Evolutionary conservation across 2,888 invertebrate genomes (phyloP).

Genomic region (Lepidochitona cinerea): DNA sequence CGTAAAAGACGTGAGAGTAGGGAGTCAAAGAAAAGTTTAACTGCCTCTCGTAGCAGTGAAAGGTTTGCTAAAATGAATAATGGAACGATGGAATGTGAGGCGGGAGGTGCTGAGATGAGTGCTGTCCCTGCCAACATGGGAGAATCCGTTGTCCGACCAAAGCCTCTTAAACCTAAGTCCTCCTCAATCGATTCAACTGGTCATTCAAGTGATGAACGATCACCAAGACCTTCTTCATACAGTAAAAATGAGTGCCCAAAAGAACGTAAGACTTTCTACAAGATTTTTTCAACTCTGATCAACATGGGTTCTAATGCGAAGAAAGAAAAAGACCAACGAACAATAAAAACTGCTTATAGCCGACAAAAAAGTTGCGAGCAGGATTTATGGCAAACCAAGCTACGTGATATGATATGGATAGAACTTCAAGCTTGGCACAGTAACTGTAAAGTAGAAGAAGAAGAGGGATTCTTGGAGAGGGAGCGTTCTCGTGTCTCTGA

Average conservation of each 20-base stretch:
- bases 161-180: no score
- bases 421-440: slow-evolving; percentile 85
- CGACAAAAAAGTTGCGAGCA: slow-evolving; percentile 81
- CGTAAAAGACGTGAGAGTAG: slow-evolving; percentile 45
- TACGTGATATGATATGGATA: slow-evolving; percentile 92
- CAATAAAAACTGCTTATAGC: slow-evolving; percentile 37
- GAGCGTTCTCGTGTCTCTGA: slow-evolving; percentile 81
- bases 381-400: slow-evolving; percentile 88
- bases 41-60: slow-evolving; percentile 45
- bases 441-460: slow-evolving; percentile 78
- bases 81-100: background rate
- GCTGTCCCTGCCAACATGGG: background rate
- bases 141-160: slow-evolving; percentile 15
- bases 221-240: slow-evolving; percentile 23
- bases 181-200: no score
- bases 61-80: slow-evolving; percentile 36
- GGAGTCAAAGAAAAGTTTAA: slow-evolving; percentile 45
- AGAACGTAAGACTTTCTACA: slow-evolving; percentile 59
- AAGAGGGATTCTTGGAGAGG: slow-evolving; percentile 83
- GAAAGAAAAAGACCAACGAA: slow-evolving; percentile 58
- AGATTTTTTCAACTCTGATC: slow-evolving; percentile 82
- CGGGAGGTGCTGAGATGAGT: background rate
- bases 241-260: slow-evolving; percentile 45
- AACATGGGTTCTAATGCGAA: slow-evolving; percentile 75
- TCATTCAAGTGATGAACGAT: background rate